Percentiles rank a stretch among this genome's conserved stretches.
Conservation (phyloP, 2,797 vertebrate genomes). For the Sebastes paucispinis region DNA sequence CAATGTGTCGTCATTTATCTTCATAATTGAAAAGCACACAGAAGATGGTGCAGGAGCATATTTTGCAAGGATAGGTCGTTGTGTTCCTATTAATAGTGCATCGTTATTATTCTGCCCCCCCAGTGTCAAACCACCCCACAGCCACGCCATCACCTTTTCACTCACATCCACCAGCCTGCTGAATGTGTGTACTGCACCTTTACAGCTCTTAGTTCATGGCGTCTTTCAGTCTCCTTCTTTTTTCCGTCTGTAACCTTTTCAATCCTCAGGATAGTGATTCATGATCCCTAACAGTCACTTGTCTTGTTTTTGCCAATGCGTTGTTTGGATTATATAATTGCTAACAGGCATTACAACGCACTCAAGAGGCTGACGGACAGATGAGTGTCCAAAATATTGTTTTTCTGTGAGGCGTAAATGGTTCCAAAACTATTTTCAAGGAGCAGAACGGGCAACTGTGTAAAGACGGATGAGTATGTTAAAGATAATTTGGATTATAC, state of each 20-base stretch:
- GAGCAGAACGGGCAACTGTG: neutral
- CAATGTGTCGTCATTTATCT: neutral
- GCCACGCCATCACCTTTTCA: conserved; percentile 38
- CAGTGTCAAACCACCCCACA: conserved; percentile 45
- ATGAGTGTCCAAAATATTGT: neutral
- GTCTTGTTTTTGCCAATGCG: neutral
- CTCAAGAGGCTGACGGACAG: neutral
- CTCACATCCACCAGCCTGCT: conserved; percentile 25
- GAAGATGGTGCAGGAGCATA: conserved; percentile 17
- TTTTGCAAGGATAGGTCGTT: conserved; percentile 52
- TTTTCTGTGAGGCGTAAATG: neutral
- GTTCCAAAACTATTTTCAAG: conserved; percentile 1
- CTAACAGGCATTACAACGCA: neutral
- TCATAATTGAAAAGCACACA: conserved; percentile 1
- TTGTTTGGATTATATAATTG: conserved; percentile 3
- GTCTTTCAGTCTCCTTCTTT: neutral
- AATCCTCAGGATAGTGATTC: neutral
- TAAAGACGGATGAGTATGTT: conserved; percentile 1
- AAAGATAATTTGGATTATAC: neutral
- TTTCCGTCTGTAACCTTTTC: neutral
- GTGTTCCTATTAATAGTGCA: conserved; percentile 66
- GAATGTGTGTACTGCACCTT: conserved; percentile 7
- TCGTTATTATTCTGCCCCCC: conserved; percentile 64
- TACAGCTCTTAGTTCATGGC: neutral
- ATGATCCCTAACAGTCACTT: neutral